These are phyloP conservation scores for Alouatta palliata DNA, from an alignment of 2,113 vertebrate species.

Conservation along the genomic window DNA sequence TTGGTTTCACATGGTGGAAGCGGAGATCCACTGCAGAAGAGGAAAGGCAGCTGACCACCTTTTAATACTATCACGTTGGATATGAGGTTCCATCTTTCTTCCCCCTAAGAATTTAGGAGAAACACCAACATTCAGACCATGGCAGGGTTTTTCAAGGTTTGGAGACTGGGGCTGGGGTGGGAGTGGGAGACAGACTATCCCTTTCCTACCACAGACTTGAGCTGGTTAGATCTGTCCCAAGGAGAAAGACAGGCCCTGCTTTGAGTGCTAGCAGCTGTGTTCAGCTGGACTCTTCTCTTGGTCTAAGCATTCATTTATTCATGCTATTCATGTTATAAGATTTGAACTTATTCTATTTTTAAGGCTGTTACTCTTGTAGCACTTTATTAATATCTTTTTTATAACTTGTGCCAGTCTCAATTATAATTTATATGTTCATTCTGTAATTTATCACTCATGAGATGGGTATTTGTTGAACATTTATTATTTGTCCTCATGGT, in stretches of 20 bases:
- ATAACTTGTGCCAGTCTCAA: constrained; percentile 17
- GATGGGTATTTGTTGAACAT: constrained; percentile 41
- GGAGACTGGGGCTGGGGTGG: too few species aligned
- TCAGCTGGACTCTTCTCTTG: neutral
- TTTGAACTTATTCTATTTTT: constrained; percentile 40
- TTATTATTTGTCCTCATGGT: constrained; percentile 42
- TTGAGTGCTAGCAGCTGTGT: neutral
- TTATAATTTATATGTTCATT: constrained; percentile 51
- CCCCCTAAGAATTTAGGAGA: neutral
- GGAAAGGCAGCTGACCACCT: neutral
- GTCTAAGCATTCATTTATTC: constrained; percentile 17
- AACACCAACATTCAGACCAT: neutral
- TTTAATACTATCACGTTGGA: neutral
- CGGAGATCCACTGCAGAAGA: neutral
- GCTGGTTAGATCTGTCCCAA: neutral
- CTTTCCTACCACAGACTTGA: neutral
- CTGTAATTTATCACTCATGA: constrained; percentile 16
- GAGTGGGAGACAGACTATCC: neutral
- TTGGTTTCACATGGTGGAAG: neutral
- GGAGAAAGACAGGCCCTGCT: neutral
- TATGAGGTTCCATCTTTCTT: neutral
- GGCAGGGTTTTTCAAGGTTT: neutral
- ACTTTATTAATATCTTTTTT: constrained; percentile 46
- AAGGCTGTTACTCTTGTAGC: constrained; percentile 20
- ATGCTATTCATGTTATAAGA: neutral